phyloP scores from a whole-genome alignment of 2,113 vertebrate genomes.

The Canis aureus region DNA sequence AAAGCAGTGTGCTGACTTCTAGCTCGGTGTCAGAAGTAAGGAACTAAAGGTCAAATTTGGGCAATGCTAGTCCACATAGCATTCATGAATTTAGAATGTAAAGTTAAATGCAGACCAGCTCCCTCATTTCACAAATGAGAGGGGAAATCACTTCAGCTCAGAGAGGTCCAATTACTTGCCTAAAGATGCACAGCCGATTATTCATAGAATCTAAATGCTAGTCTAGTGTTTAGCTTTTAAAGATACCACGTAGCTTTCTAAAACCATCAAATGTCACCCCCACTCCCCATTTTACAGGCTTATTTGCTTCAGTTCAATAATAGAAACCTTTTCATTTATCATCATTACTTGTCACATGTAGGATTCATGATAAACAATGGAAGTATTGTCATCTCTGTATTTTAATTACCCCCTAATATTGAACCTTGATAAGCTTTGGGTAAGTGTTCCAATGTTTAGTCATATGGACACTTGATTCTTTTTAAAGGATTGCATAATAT shows the following conservation, averaged over 20 bases:
- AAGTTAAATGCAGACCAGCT: neutral
- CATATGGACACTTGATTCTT: slow-evolving; percentile 40
- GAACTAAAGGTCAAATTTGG: no score
- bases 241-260: neutral
- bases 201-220: neutral
- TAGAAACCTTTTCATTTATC: neutral
- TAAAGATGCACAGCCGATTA: neutral
- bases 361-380: neutral
- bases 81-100: neutral
- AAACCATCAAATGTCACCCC: neutral
- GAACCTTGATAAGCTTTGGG: neutral
- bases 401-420: neutral
- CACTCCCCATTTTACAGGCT: neutral
- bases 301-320: neutral
- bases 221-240: neutral
- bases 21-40: neutral
- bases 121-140: neutral
- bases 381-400: neutral
- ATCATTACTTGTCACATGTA: neutral
- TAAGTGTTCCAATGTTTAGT: slow-evolving; percentile 35
- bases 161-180: neutral
- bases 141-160: neutral
- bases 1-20: neutral
- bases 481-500: slow-evolving; percentile 12
- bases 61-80: neutral